These are phyloP conservation scores for Orius insidiosus DNA, from an alignment of 1,140 invertebrate species.

Conservation along the genomic window DNA sequence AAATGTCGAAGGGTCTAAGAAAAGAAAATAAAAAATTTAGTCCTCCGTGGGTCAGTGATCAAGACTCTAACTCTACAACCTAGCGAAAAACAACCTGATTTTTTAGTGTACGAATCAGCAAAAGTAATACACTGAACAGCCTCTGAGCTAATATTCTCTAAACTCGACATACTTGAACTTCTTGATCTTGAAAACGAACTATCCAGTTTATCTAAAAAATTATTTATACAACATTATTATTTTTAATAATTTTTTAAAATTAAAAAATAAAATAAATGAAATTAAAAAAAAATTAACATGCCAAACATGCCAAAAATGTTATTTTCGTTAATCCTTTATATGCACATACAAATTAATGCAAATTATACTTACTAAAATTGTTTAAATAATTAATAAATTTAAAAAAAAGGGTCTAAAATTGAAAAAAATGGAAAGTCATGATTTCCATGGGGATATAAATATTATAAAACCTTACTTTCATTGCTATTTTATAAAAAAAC, in stretches of 20 bases:
- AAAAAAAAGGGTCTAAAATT: too few relatives aligned
- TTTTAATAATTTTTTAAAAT: neutral
- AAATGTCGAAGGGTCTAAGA: conserved; percentile 51
- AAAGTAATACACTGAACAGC: conserved; percentile 90
- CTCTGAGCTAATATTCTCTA: conserved; percentile 91
- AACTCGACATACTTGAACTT: conserved; percentile 90
- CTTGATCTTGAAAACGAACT: conserved; percentile 87
- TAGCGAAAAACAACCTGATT: conserved; percentile 47
- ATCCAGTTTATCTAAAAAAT: conserved; percentile 85
- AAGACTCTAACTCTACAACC: neutral
- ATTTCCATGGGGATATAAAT: too few relatives aligned
- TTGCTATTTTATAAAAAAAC: neutral
- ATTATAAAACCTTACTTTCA: neutral
- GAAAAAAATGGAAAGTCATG: too few relatives aligned
- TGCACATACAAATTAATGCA: too few relatives aligned
- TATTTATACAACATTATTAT: neutral
- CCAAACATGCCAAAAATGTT: conserved; percentile 6
- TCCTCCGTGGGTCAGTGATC: too few relatives aligned
- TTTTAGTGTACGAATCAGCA: conserved; percentile 87
- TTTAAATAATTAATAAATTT: too few relatives aligned
- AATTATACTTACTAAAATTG: too few relatives aligned
- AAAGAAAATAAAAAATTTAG: neutral
- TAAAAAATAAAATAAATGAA: conserved; percentile 12
- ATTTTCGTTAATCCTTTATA: neutral
- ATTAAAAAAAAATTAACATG: conserved; percentile 6